phyloP scores from a whole-genome alignment of 2,888 invertebrate genomes.

The Perithous albicinctus region DNA sequence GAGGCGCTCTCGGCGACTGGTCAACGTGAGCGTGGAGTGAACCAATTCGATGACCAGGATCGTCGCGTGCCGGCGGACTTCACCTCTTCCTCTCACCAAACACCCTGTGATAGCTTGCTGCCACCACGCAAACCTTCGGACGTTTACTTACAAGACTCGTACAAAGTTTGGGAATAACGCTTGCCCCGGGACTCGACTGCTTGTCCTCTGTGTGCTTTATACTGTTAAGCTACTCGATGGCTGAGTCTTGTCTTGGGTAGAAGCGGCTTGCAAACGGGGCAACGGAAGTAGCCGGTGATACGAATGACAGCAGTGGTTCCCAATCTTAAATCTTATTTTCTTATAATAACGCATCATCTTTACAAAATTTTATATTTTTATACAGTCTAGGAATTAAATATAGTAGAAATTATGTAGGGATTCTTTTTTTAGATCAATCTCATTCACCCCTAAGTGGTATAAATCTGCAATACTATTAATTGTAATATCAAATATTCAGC shows the following conservation, averaged over 20 bases:
- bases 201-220: slow-evolving; percentile 39
- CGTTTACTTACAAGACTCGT: slow-evolving; percentile 68
- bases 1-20: background rate
- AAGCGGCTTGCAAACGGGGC: slow-evolving; percentile 56
- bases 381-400: too few species aligned
- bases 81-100: slow-evolving; percentile 61
- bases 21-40: slow-evolving; percentile 7
- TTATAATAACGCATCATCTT: background rate
- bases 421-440: too few species aligned
- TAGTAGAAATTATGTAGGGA: too few species aligned
- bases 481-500: too few species aligned
- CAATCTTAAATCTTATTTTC: slow-evolving; percentile 9
- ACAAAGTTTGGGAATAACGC: slow-evolving; percentile 65
- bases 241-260: slow-evolving; percentile 65
- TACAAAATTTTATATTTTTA: background rate
- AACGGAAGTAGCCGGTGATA: slow-evolving; percentile 67
- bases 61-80: slow-evolving; percentile 64
- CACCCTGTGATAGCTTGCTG: slow-evolving; percentile 58
- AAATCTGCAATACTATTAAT: too few species aligned
- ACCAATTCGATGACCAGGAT: slow-evolving; percentile 41
- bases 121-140: slow-evolving; percentile 63
- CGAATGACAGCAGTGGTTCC: slow-evolving; percentile 60
- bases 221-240: slow-evolving; percentile 44
- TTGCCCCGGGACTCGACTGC: slow-evolving; percentile 24
- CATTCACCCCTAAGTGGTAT: too few species aligned